Evolutionary conservation across 2,113 vertebrate species (phyloP), one percentile per base, ranked within the genome.

Genomic region (Rhinoptilus africanus): DNA sequence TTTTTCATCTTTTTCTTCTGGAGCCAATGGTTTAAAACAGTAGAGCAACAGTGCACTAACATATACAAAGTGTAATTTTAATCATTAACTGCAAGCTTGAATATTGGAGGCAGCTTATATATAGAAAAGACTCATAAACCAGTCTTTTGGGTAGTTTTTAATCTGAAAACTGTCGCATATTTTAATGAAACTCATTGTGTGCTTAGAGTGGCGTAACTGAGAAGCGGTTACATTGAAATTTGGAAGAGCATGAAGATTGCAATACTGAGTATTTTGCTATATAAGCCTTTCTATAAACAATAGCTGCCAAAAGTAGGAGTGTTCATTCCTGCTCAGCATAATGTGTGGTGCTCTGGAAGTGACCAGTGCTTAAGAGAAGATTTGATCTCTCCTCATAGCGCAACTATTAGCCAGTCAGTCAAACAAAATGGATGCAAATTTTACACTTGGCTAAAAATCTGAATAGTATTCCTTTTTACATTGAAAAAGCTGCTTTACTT

Each of bases 231-330:
- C 35, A 12, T 27, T 56, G n/a, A 62, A 76, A 62, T 86, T 20
- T 1, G 2, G n/a, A 37, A 22, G 30, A 43, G 5, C 2, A 0
- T 62, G 32, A 20, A 72, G 53, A 26, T 9, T 74, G 26, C 35
- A 71, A 24, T 54, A 18, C 7, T 35, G n/a, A 50, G 18, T 72
- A 21, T 62, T 86, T 86, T 82, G 26, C 75, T 90, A 20, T 30
- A 6, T n/a, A 16, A n/a, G 16, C 12, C 35, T 86, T 89, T 53
- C 30, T 73, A 8, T 57, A 10, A 66, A 39, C 47, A 60, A 50
- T 2, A 54, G 5, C 22, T 75, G 28, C 22, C 64, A 16, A 27
- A 74, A 63, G 32, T 28, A 28, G 63, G 35, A 63, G 13, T 8
- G 12, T 53, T 76, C 28, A 27, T 85, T 85, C 43, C 88, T 68